Conservation (phyloP, 2,113 vertebrate genomes). For the Scortum barcoo region DNA sequence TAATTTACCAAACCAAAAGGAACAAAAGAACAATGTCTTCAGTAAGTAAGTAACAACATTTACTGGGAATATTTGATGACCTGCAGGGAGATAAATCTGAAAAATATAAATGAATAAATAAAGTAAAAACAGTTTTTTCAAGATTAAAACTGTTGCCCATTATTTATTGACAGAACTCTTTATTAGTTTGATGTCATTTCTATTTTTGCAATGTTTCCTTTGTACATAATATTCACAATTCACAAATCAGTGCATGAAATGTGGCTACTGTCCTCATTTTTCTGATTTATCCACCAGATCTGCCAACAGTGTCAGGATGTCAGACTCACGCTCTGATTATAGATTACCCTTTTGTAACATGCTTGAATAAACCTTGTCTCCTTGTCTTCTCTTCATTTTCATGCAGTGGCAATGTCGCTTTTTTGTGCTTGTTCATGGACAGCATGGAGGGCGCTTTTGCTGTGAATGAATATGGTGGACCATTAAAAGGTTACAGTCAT, state of each 20-base stretch:
- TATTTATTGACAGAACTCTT: slow-evolving; percentile 17
- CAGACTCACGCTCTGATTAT: slow-evolving; percentile 65
- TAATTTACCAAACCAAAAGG: not conserved
- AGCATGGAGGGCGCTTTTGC: slow-evolving; percentile 76
- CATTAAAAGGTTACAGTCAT: slow-evolving; percentile 90
- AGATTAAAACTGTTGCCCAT: not conserved
- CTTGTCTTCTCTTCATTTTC: slow-evolving; percentile 65
- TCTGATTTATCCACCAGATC: slow-evolving; percentile 71
- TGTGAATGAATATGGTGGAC: slow-evolving; percentile 82
- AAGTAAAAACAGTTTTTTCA: not conserved
- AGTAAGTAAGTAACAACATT: not conserved
- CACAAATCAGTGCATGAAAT: slow-evolving; percentile 42
- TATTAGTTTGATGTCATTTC: slow-evolving; percentile 23
- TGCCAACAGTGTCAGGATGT: slow-evolving; percentile 60
- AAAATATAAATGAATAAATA: not conserved
- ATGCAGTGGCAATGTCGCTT: slow-evolving; percentile 40
- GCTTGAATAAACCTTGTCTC: slow-evolving; percentile 65
- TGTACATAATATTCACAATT: slow-evolving; percentile 50
- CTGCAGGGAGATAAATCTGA: not conserved
- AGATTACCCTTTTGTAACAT: slow-evolving; percentile 79
- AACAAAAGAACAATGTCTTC: not conserved
- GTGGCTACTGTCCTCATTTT: slow-evolving; percentile 58
- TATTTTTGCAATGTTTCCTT: slow-evolving; percentile 13
- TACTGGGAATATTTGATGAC: not conserved
- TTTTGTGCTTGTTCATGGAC: slow-evolving; percentile 56